phyloP scores from a whole-genome alignment of 2,113 vertebrate genomes.

The Megalops atlanticus region DNA sequence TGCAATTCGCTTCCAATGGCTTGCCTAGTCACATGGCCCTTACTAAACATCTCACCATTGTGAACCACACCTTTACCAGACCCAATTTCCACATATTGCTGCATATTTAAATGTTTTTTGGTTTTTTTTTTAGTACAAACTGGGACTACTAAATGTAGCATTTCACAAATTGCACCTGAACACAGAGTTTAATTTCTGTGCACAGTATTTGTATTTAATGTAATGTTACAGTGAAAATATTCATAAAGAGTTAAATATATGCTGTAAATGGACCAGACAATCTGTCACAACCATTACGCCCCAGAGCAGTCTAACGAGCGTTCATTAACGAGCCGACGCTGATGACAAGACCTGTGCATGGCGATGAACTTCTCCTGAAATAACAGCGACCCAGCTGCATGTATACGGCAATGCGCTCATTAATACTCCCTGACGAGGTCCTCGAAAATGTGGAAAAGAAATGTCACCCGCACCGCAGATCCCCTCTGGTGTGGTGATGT shows the following conservation, averaged over 20 bases:
- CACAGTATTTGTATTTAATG: not conserved
- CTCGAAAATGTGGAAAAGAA: slow-evolving; percentile 59
- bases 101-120: no score
- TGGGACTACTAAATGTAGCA: no score
- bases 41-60: no score
- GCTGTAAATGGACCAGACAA: slow-evolving; percentile 43
- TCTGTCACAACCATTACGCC: not conserved
- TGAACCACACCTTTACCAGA: no score
- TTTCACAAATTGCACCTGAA: no score
- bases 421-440: slow-evolving; percentile 39
- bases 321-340: not conserved
- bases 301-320: not conserved
- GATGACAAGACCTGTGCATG: no score
- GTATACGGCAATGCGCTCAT: slow-evolving; percentile 45
- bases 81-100: no score
- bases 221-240: not conserved
- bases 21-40: not conserved
- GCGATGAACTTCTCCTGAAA: slow-evolving; percentile 51
- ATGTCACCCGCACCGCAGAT: slow-evolving; percentile 51
- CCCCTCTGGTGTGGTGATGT: slow-evolving; percentile 52
- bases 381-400: slow-evolving; percentile 55
- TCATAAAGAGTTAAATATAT: slow-evolving; percentile 14
- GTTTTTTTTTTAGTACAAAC: no score
- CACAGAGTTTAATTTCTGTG: no score
- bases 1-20: slow-evolving; percentile 42